Base-by-base conservation (phyloP, 2,113 vertebrate genomes). In the Sinocyclocheilus maitianheensis region DNA sequence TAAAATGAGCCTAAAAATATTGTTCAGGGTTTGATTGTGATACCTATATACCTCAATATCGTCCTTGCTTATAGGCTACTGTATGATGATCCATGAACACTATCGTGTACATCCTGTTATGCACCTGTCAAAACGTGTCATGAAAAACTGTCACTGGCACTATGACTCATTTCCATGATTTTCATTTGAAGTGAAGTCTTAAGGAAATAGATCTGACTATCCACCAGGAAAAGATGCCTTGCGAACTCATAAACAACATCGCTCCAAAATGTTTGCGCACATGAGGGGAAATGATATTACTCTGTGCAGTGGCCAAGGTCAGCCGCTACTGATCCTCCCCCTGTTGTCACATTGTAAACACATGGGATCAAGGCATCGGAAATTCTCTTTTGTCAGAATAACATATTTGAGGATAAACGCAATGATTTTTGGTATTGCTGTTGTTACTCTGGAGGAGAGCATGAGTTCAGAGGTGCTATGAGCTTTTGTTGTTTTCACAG, bases 201-300 rank as follows among this genome's bases (percentile, higher is more conserved):
- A 93, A 95, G 94, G 95, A 94, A 94, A 91, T 83, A 37, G 90
- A 88, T 79, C 85, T 26, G 85, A 92, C 88, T 89, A 91, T 93
- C 91, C 90, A 93, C 88, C 94, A 95, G 95, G 95, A 95, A 95
- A 91, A 91, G 93, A 95, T 95, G 94, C 95, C 93, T 95, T 91
- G 84, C 90, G 90, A 89, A 86, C 92, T 92, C 93, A 93, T 92
- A 91, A 93, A 94, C 92, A 93, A 94, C 94, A 93, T 92, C 90
- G 89, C 89, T 78, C 89, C 84, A 91, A 91, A 84, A 88, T 91
- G 90, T 89, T 89, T 91, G 89, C 91, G 87, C 91, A 90, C 48
- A 83, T 89, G 89, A 82, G 46, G 90, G 92, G 93, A 95, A 94
- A 89, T 91, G 76, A 92, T 92, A 90, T 90, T 89, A 92, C 91